Conservation (phyloP, 2,113 vertebrate species). For the Saguinus imperator region DNA sequence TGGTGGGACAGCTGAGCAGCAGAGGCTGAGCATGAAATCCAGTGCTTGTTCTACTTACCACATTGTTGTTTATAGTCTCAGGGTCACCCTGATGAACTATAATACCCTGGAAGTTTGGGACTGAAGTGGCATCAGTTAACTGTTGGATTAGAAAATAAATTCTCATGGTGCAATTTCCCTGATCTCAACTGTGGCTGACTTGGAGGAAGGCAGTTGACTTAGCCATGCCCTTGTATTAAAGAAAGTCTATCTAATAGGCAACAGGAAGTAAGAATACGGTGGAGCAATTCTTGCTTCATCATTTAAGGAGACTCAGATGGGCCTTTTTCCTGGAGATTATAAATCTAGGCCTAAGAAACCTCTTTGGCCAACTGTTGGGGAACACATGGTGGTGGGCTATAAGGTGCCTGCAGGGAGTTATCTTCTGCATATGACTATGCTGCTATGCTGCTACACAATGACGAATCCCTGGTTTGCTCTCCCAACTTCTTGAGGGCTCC, state of each 20-base stretch:
- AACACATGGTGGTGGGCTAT: neutral
- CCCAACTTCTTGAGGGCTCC: neutral
- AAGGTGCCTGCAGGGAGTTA: neutral
- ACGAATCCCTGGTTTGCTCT: neutral
- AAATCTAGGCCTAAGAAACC: neutral
- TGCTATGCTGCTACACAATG: neutral
- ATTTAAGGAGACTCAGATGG: neutral
- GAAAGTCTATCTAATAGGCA: slow-evolving; percentile 56
- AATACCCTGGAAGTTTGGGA: neutral
- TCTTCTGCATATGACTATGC: neutral
- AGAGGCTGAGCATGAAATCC: neutral
- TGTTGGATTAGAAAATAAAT: slow-evolving; percentile 56
- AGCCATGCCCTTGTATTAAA: slow-evolving; percentile 42
- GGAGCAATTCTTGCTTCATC: slow-evolving; percentile 71
- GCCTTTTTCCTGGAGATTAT: slow-evolving; percentile 48
- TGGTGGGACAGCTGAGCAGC: neutral
- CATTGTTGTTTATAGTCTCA: neutral
- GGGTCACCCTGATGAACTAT: neutral
- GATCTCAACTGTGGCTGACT: slow-evolving; percentile 60
- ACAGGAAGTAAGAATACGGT: slow-evolving; percentile 68
- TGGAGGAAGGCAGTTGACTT: slow-evolving; percentile 40
- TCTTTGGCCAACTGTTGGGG: neutral
- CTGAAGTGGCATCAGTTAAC: slow-evolving; percentile 37
- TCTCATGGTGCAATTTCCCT: slow-evolving; percentile 69
- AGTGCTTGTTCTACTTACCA: neutral